phyloP scores from a whole-genome alignment of 1,140 invertebrate genomes.

The Bombus pyrosoma region DNA sequence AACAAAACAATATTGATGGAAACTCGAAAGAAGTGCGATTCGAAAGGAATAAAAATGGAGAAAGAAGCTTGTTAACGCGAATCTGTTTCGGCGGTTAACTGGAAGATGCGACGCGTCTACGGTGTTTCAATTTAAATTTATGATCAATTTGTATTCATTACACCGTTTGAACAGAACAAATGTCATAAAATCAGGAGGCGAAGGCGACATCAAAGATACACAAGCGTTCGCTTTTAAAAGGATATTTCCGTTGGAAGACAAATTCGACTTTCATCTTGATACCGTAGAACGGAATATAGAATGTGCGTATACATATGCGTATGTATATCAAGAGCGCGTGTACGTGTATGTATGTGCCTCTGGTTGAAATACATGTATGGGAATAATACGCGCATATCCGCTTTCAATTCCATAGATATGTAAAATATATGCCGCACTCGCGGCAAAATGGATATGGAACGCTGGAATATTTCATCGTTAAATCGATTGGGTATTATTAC shows the following conservation, averaged over 20 bases:
- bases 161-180: conserved; percentile 21
- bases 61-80: not conserved
- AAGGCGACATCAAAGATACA: not conserved
- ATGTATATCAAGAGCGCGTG: not conserved
- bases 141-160: conserved; percentile 52
- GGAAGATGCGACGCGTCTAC: not conserved
- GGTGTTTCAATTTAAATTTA: conserved; percentile 46
- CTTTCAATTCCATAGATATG: conserved; percentile 65
- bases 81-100: not conserved
- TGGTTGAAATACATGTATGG: conserved; percentile 20
- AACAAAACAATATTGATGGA: not conserved
- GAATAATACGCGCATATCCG: conserved; percentile 63
- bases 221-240: conserved; percentile 30
- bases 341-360: not conserved
- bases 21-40: not conserved
- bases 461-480: conserved; percentile 58
- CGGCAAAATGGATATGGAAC: conserved; percentile 50
- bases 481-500: conserved; percentile 50
- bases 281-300: conserved; percentile 40
- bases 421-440: conserved; percentile 53
- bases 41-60: not conserved
- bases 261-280: conserved; percentile 44
- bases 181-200: not conserved
- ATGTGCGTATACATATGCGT: not conserved
- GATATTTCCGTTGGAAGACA: conserved; percentile 9